phyloP scores from a whole-genome alignment of 1,140 invertebrate genomes.

The Atopsyche davidsoni region DNA sequence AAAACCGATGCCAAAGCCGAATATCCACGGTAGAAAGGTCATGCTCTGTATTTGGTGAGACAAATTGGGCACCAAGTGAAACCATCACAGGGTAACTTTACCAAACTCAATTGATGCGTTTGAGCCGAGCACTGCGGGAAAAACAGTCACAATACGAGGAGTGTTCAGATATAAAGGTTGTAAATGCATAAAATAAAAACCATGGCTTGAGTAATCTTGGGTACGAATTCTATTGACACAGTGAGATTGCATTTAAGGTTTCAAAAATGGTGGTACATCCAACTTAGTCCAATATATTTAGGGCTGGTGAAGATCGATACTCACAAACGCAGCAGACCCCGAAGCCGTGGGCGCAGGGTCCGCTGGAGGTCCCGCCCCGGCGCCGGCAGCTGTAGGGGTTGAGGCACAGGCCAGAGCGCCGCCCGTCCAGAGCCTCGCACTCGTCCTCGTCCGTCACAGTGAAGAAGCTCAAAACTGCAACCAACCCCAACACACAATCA shows the following conservation, averaged over 20 bases:
- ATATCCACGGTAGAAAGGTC: no score
- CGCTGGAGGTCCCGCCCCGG: conserved; percentile 64
- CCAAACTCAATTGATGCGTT: no score
- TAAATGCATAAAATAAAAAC: no score
- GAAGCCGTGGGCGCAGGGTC: conserved; percentile 75
- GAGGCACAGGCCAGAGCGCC: conserved; percentile 67
- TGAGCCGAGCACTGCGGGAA: no score
- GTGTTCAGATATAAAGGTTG: no score
- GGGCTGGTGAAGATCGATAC: conserved; percentile 44
- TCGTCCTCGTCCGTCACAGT: conserved; percentile 72
- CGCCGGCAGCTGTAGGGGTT: conserved; percentile 80
- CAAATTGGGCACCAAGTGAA: no score
- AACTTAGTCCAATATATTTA: neutral
- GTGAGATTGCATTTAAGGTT: neutral
- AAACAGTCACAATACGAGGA: no score
- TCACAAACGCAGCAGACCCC: conserved; percentile 86
- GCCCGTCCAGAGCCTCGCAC: conserved; percentile 62
- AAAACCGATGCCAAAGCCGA: no score
- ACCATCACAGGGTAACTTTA: no score
- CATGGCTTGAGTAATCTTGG: conserved; percentile 17
- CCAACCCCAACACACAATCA: no score
- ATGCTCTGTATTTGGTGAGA: no score
- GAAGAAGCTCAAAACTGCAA: conserved; percentile 70
- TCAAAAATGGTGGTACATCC: no score
- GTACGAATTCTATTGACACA: neutral